Percentiles rank a stretch among this genome's conserved stretches.
Evolutionary conservation across 2,888 invertebrate genomes (phyloP).

Genomic region (Plebejus argus): DNA sequence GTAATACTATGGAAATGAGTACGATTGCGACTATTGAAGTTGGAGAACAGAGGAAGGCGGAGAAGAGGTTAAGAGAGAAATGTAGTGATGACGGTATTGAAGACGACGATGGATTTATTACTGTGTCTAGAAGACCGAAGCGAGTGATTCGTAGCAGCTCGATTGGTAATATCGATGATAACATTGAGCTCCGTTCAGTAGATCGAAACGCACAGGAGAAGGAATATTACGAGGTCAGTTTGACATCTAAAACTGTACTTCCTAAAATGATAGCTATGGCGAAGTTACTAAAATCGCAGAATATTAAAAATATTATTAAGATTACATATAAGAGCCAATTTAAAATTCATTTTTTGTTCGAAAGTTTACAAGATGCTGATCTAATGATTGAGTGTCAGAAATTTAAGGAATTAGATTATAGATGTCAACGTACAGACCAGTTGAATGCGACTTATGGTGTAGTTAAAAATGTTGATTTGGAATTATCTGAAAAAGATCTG

Average conservation of each 20-base stretch:
- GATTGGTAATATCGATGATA: not conserved
- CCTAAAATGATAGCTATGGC: constrained; percentile 43
- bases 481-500: constrained; percentile 38
- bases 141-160: not conserved
- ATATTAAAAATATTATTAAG: constrained; percentile 37
- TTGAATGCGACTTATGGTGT: constrained; percentile 37
- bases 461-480: constrained; percentile 37
- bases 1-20: not conserved
- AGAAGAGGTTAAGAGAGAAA: not conserved
- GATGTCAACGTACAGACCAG: constrained; percentile 36
- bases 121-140: not conserved
- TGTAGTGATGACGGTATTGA: not conserved
- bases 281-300: constrained; percentile 39
- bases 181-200: not conserved
- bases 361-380: constrained; percentile 35
- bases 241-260: constrained; percentile 35
- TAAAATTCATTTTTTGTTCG: constrained; percentile 37
- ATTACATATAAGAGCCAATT: constrained; percentile 41
- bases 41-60: not conserved
- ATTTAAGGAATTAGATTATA: constrained; percentile 35
- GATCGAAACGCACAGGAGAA: not conserved
- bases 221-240: constrained; percentile 36
- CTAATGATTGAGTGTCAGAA: constrained; percentile 38
- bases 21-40: not conserved
- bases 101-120: not conserved